Evolutionary conservation across 2,113 vertebrate genomes (phyloP).

Genomic region (Poeciliopsis turrubarensis): DNA sequence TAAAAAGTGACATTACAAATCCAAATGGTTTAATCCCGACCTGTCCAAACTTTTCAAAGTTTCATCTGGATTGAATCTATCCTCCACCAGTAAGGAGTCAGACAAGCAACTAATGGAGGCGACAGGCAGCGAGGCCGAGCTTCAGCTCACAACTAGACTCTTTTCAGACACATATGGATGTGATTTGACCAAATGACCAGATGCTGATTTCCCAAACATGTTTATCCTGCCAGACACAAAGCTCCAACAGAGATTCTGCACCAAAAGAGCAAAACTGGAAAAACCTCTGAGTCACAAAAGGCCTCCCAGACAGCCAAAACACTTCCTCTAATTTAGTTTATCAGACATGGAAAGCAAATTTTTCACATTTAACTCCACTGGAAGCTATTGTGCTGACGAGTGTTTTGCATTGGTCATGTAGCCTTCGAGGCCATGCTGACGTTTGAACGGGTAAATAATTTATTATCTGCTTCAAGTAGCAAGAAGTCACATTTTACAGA

Average conservation of each 20-base stretch:
- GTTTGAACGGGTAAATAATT: not conserved
- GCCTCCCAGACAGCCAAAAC: slow-evolving; percentile 18
- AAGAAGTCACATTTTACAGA: slow-evolving; percentile 11
- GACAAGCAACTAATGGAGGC: slow-evolving; percentile 51
- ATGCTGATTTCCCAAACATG: slow-evolving; percentile 71
- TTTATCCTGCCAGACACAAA: slow-evolving; percentile 56
- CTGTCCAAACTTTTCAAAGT: slow-evolving; percentile 32
- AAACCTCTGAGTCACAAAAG: not conserved
- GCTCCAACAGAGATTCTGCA: slow-evolving; percentile 46
- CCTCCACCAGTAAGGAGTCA: slow-evolving; percentile 58
- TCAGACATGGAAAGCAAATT: not conserved
- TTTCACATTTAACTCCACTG: slow-evolving; percentile 9
- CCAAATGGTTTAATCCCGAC: slow-evolving; percentile 27
- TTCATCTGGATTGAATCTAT: slow-evolving; percentile 41
- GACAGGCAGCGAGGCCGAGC: slow-evolving; percentile 59
- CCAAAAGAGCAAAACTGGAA: slow-evolving; percentile 24
- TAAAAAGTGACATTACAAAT: slow-evolving; percentile 31
- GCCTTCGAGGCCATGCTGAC: slow-evolving; percentile 6
- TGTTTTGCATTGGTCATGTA: slow-evolving; percentile 46
- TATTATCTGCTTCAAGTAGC: slow-evolving; percentile 18
- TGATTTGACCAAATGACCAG: slow-evolving; percentile 70
- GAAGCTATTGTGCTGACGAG: slow-evolving; percentile 30
- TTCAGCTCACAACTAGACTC: slow-evolving; percentile 58
- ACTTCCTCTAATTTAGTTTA: slow-evolving; percentile 9
- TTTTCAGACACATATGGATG: slow-evolving; percentile 64